phyloP scores from a whole-genome alignment of 2,888 invertebrate genomes.

The Frankliniella fusca region DNA sequence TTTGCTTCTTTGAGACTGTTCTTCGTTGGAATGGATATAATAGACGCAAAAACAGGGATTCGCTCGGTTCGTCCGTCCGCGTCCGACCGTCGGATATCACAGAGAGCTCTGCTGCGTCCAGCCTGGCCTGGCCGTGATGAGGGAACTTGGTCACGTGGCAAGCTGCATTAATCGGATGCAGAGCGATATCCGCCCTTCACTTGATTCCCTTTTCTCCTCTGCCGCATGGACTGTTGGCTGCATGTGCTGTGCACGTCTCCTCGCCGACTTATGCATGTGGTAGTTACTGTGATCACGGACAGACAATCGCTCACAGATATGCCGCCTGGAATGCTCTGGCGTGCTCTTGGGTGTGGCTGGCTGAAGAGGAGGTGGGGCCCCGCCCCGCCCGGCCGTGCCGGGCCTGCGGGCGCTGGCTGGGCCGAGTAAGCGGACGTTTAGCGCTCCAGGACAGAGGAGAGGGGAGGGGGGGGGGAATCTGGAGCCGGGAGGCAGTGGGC shows the following conservation, averaged over 20 bases:
- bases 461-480: neutral
- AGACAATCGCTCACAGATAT: constrained; percentile 26
- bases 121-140: too few species aligned
- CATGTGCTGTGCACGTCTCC: neutral
- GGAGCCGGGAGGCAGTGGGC: neutral
- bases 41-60: too few species aligned
- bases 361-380: neutral
- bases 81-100: too few species aligned
- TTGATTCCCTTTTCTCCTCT: too few species aligned
- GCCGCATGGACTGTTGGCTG: neutral
- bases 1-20: too few species aligned
- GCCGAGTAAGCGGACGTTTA: neutral
- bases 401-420: too few species aligned
- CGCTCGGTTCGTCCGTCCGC: too few species aligned
- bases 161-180: neutral
- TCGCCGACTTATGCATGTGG: neutral
- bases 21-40: too few species aligned
- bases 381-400: neutral
- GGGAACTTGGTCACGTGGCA: neutral
- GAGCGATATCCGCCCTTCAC: neutral
- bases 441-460: neutral
- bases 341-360: neutral
- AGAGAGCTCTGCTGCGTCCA: too few species aligned
- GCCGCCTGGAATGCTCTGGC: constrained; percentile 6
- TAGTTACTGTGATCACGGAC: constrained; percentile 24